phyloP scores from a whole-genome alignment of 2,797 vertebrate species.

The Pteronotus mesoamericanus region DNA sequence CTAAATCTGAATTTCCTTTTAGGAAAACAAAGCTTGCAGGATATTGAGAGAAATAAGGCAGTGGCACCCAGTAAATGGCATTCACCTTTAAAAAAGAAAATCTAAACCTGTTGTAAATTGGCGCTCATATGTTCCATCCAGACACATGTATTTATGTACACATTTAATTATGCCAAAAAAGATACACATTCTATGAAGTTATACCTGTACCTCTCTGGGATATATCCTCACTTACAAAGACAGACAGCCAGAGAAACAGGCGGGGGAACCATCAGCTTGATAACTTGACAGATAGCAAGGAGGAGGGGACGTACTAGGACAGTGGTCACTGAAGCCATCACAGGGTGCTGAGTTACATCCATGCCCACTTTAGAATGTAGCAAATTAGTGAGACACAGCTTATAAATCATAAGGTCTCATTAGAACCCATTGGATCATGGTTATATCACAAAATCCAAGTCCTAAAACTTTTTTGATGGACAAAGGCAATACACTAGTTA shows the following conservation, averaged over 20 bases:
- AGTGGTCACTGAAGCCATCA: not conserved
- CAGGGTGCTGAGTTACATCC: not conserved
- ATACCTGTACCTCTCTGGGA: not conserved
- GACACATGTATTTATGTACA: not conserved
- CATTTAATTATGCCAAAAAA: not conserved
- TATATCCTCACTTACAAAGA: not conserved
- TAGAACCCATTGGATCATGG: not conserved
- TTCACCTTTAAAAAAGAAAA: not conserved
- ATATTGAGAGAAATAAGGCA: not conserved
- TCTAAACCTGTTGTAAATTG: not conserved
- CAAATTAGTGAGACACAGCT: not conserved
- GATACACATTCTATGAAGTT: not conserved
- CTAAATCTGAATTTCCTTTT: slow-evolving; percentile 8
- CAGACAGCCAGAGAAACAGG: not conserved
- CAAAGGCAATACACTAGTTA: not conserved
- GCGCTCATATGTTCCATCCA: not conserved
- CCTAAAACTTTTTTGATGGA: not conserved
- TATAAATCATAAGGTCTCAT: not conserved
- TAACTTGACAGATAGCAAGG: not conserved
- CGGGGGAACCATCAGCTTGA: not conserved
- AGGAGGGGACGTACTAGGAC: not conserved
- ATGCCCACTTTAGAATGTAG: not conserved
- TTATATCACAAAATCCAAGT: not conserved
- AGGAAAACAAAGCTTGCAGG: not conserved
- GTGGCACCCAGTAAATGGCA: not conserved